Evolutionary conservation across 2,113 vertebrate genomes (phyloP).

Genomic region (Zosterops borbonicus): DNA sequence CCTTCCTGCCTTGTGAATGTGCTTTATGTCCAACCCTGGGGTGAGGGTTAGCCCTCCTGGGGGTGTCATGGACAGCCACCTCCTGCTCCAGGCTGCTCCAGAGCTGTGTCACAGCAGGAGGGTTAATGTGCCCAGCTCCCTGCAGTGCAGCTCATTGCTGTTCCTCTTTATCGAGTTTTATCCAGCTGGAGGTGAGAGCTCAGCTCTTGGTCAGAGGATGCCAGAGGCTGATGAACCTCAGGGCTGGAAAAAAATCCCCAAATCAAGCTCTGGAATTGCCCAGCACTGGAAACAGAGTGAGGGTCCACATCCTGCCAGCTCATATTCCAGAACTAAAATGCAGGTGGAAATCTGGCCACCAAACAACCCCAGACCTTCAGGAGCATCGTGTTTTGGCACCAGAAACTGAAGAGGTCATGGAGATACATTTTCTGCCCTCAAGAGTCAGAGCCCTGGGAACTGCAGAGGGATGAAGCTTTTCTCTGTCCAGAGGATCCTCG

Average conservation of each 20-base stretch:
- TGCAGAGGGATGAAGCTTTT: not conserved
- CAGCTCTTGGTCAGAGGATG: not conserved
- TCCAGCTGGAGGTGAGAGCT: not conserved
- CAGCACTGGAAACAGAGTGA: rapidly evolving
- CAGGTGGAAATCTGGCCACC: not conserved
- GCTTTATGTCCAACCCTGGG: not conserved
- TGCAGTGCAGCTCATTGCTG: not conserved
- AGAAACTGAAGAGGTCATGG: not conserved
- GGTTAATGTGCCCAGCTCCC: not conserved
- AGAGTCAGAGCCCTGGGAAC: not conserved
- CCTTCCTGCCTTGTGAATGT: not conserved
- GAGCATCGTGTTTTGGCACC: not conserved
- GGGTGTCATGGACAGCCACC: too few relatives aligned
- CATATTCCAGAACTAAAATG: not conserved
- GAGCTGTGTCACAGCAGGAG: not conserved
- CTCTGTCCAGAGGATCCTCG: not conserved
- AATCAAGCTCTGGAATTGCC: not conserved
- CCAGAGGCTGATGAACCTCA: not conserved
- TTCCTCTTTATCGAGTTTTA: not conserved
- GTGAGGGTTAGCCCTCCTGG: not conserved
- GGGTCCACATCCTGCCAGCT: not conserved
- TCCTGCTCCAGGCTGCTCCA: not conserved
- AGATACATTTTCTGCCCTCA: not conserved
- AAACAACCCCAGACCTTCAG: not conserved
- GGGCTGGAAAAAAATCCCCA: not conserved